Percentiles rank a stretch among this genome's conserved stretches.
Conservation (phyloP, 1,140 invertebrate species). For the Orius insidiosus region DNA sequence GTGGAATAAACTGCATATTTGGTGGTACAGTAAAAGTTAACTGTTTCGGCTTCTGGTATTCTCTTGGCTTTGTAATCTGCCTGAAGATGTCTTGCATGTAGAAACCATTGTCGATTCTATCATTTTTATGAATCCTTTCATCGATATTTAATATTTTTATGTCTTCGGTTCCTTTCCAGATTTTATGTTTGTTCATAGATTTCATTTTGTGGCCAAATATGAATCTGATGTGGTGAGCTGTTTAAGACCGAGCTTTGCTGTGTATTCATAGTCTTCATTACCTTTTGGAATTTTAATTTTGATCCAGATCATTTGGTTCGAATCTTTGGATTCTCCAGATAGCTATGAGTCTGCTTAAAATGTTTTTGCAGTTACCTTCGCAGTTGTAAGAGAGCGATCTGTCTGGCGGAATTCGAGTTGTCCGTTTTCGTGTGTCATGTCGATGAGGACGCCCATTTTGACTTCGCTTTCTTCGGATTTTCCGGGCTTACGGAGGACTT, state of each 20-base stretch:
- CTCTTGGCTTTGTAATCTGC: no score
- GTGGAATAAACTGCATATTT: no score
- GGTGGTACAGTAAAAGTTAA: no score
- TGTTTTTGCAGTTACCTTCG: constrained; percentile 4
- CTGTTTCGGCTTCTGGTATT: no score
- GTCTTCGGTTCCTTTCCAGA: no score
- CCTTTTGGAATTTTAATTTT: constrained; percentile 15
- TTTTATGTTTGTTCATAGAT: no score
- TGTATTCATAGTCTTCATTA: constrained; percentile 19
- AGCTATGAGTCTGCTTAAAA: constrained; percentile 12
- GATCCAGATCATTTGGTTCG: constrained; percentile 14
- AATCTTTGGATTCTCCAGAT: constrained; percentile 16
- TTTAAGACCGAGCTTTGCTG: constrained; percentile 14
- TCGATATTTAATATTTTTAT: no score
- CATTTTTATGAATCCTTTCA: no score
- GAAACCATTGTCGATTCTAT: no score
- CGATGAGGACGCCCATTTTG: constrained; percentile 11
- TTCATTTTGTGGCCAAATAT: no score
- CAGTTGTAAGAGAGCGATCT: constrained; percentile 12
- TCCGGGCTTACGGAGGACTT: neutral
- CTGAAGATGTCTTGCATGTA: no score
- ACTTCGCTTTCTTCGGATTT: constrained; percentile 4
- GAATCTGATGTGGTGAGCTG: constrained; percentile 2
- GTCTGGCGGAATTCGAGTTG: constrained; percentile 15
- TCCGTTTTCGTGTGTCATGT: constrained; percentile 7